Conservation (phyloP, 2,113 vertebrate species). For the Stercorarius parasiticus region DNA sequence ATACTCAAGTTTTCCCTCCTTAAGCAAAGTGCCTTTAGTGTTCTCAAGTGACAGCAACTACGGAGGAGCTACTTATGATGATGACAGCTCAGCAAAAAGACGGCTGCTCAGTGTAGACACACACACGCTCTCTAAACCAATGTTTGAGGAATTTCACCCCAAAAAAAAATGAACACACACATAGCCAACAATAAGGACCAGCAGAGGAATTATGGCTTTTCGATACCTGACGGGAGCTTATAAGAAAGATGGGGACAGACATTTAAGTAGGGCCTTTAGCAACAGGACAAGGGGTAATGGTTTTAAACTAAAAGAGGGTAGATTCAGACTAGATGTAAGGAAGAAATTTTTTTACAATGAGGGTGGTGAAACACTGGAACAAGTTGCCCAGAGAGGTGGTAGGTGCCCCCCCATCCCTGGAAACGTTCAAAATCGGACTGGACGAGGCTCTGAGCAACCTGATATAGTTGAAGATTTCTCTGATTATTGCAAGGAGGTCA, state of each 20-base stretch:
- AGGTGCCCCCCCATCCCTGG: background rate
- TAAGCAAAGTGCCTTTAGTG: background rate
- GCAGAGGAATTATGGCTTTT: background rate
- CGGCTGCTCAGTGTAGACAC: background rate
- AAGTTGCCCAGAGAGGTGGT: background rate
- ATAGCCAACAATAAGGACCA: background rate
- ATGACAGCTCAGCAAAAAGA: background rate
- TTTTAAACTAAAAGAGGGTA: background rate
- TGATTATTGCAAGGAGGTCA: background rate
- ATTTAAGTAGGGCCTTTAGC: background rate
- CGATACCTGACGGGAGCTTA: background rate
- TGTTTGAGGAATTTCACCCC: background rate
- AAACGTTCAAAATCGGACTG: background rate
- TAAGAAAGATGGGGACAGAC: background rate
- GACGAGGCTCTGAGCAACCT: background rate
- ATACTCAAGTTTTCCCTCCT: background rate
- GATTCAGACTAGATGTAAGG: background rate
- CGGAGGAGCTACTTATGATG: background rate
- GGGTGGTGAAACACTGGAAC: background rate
- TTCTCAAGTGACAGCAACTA: background rate
- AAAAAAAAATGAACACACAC: background rate
- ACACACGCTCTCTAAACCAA: background rate
- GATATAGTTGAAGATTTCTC: background rate
- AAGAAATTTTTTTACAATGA: background rate
- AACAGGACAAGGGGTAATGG: background rate